phyloP scores from a whole-genome alignment of 2,797 vertebrate genomes.

The Eulemur albifrons region DNA sequence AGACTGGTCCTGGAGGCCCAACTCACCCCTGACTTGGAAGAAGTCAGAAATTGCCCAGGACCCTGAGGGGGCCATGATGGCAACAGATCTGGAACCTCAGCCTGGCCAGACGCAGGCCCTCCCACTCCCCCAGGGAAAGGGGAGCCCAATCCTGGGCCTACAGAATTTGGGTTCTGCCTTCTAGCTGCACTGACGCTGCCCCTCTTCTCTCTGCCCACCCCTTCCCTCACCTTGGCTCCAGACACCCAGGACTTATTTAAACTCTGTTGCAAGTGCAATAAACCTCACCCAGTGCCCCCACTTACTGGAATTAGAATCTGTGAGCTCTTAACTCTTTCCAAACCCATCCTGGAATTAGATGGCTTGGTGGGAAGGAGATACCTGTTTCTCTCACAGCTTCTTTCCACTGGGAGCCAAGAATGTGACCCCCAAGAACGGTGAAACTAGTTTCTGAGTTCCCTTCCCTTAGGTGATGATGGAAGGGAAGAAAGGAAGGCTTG shows the following conservation, averaged over 20 bases:
- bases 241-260: slow-evolving; percentile 77
- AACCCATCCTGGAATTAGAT: not conserved
- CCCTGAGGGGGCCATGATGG: slow-evolving; percentile 37
- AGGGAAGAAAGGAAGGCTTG: not conserved
- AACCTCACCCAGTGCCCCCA: slow-evolving; percentile 70
- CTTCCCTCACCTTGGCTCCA: slow-evolving; percentile 43
- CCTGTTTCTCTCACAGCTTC: not conserved
- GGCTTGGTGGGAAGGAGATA: not conserved
- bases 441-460: not conserved
- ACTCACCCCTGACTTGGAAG: slow-evolving; percentile 23
- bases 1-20: slow-evolving; percentile 39
- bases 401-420: not conserved
- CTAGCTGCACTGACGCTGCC: slow-evolving; percentile 76
- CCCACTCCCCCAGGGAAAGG: not conserved
- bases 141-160: slow-evolving; percentile 40
- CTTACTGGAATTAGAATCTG: slow-evolving; percentile 50
- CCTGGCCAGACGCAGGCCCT: slow-evolving; percentile 44
- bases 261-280: slow-evolving; percentile 82
- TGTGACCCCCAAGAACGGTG: not conserved
- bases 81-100: slow-evolving; percentile 69
- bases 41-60: slow-evolving; percentile 64
- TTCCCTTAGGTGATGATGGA: not conserved
- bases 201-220: not conserved
- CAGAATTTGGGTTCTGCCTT: slow-evolving; percentile 57
- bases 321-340: not conserved